These are phyloP conservation scores for Spea multiplicata DNA, from an alignment of 2,113 vertebrate genomes.

Conservation along the genomic window DNA sequence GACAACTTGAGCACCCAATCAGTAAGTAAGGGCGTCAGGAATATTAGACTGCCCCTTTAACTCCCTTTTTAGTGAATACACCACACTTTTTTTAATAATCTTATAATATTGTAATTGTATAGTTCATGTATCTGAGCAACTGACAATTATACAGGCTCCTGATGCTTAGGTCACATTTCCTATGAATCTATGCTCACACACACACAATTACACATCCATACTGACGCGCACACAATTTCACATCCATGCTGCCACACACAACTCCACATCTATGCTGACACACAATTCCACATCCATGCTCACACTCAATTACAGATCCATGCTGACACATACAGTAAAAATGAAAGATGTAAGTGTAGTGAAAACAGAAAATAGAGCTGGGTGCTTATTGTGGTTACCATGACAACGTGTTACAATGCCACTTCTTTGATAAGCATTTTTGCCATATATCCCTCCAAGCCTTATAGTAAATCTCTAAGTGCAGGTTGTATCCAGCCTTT, in stretches of 20 bases:
- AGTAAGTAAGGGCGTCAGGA: too few species aligned
- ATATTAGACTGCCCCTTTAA: too few species aligned
- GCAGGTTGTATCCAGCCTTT: slow-evolving; percentile 3
- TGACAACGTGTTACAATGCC: neutral
- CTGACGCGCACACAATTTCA: neutral
- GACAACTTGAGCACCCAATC: too few species aligned
- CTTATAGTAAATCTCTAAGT: neutral
- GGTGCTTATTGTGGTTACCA: slow-evolving; percentile 12
- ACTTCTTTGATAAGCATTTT: slow-evolving; percentile 12
- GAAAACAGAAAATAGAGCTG: slow-evolving; percentile 16
- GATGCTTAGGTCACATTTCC: neutral
- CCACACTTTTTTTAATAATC: too few species aligned
- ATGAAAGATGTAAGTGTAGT: slow-evolving; percentile 14
- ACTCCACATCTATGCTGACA: too few species aligned
- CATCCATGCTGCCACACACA: neutral
- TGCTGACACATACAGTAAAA: neutral
- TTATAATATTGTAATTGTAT: too few species aligned
- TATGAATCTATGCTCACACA: neutral
- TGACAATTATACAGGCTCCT: neutral
- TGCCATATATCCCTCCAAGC: slow-evolving; percentile 5
- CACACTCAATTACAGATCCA: too few species aligned
- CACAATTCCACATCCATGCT: too few species aligned
- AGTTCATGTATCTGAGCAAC: neutral
- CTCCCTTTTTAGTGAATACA: too few species aligned
- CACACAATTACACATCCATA: too few species aligned